Percentiles rank a stretch among this genome's conserved stretches.
phyloP scores from a whole-genome alignment of 2,797 vertebrate species.

The Echeneis naucrates region DNA sequence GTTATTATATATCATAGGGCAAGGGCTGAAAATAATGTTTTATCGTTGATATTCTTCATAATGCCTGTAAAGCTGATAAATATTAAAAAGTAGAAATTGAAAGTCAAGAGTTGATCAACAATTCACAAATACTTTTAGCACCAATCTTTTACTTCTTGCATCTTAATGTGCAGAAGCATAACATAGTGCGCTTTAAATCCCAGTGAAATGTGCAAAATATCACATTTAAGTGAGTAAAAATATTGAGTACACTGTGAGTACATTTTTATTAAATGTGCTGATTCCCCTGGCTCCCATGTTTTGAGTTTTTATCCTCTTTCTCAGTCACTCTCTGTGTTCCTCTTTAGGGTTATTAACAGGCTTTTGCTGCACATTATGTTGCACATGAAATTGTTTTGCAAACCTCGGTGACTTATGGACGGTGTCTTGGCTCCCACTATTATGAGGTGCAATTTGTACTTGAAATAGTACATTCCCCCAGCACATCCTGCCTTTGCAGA shows the following conservation, averaged over 20 bases:
- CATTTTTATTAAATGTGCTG: background rate
- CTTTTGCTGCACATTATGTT: constrained; percentile 5
- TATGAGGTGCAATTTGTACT: constrained; percentile 45
- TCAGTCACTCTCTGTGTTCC: background rate
- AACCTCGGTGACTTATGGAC: constrained; percentile 3
- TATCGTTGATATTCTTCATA: no score
- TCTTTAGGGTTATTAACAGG: constrained; percentile 4
- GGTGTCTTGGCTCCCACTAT: constrained; percentile 24
- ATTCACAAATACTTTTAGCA: background rate
- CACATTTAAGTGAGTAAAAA: background rate
- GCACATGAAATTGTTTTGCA: constrained; percentile 30
- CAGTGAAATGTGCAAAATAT: background rate
- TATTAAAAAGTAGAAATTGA: no score
- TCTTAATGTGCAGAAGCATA: background rate
- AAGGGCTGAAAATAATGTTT: no score
- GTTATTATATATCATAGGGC: no score
- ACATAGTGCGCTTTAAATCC: background rate
- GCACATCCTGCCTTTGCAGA: constrained; percentile 41
- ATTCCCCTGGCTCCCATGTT: background rate
- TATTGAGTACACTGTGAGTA: background rate
- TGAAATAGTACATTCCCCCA: constrained; percentile 38
- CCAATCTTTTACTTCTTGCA: background rate
- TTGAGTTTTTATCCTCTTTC: constrained; percentile 8
- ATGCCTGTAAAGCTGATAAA: no score
- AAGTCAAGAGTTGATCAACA: no score